Conservation (phyloP, 2,113 vertebrate genomes). For the Cebus imitator region DNA sequence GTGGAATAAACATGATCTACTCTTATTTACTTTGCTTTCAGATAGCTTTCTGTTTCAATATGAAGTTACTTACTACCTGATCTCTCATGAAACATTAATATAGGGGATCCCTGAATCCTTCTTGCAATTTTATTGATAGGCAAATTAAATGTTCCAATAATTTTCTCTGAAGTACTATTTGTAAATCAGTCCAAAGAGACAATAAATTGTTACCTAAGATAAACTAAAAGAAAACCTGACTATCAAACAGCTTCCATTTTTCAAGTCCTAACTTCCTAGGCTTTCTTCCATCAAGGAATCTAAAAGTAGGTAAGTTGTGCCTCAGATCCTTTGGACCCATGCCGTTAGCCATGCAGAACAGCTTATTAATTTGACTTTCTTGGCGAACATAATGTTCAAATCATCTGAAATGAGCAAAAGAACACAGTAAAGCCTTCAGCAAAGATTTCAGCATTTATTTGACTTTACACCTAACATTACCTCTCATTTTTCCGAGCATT, state of each 20-base stretch:
- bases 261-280: conserved; percentile 16
- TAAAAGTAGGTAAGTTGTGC: conserved; percentile 28
- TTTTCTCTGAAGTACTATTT: conserved; percentile 13
- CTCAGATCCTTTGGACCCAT: neutral
- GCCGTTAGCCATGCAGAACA: conserved; percentile 14
- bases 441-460: neutral
- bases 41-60: neutral
- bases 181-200: neutral
- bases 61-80: neutral
- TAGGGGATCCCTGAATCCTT: neutral
- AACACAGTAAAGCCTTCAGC: neutral
- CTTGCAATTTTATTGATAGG: neutral
- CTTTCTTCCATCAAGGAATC: conserved; percentile 29
- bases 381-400: conserved; percentile 16
- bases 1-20: neutral
- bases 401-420: neutral
- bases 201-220: neutral
- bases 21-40: neutral
- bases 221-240: conserved; percentile 23
- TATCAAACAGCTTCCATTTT: neutral
- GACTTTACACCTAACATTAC: neutral
- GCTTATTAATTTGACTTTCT: conserved; percentile 51
- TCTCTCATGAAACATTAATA: neutral
- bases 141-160: conserved; percentile 7
- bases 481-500: conserved; percentile 1